A percentile compares a stretch with the other conserved stretches of the same genome.
phyloP scores from a whole-genome alignment of 2,888 invertebrate species.

The Nephrocerus scutellatus region DNA sequence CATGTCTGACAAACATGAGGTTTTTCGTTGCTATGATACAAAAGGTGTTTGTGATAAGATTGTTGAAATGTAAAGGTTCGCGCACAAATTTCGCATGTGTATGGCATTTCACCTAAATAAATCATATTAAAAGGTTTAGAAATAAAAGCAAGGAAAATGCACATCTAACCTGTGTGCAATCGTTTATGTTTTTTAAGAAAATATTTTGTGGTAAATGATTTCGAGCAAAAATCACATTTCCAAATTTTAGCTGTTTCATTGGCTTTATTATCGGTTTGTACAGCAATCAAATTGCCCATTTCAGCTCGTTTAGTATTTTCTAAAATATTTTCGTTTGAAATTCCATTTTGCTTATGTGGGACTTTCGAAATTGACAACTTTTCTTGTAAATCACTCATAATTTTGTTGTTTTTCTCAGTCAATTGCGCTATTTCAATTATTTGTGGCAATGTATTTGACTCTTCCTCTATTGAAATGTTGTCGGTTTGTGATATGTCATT shows the following conservation, averaged over 20 bases:
- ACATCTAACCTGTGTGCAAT: constrained; percentile 65
- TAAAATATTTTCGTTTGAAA: too few relatives aligned
- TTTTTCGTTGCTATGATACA: constrained; percentile 81
- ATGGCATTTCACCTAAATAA: constrained; percentile 75
- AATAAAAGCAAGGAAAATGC: neutral
- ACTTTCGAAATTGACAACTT: too few relatives aligned
- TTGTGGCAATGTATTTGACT: too few relatives aligned
- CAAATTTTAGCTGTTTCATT: constrained; percentile 65
- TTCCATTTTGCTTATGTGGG: too few relatives aligned
- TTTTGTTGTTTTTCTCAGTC: too few relatives aligned
- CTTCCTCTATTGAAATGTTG: too few relatives aligned
- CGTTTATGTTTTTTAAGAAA: constrained; percentile 83
- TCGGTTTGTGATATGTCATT: too few relatives aligned
- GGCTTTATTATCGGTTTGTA: too few relatives aligned
- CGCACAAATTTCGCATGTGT: constrained; percentile 71
- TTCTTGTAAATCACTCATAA: too few relatives aligned
- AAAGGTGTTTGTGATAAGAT: constrained; percentile 79
- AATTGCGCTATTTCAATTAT: too few relatives aligned
- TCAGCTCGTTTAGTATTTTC: too few relatives aligned
- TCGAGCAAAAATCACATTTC: constrained; percentile 78
- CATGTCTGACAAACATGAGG: constrained; percentile 70
- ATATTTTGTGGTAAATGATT: constrained; percentile 82
- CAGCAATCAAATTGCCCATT: too few relatives aligned
- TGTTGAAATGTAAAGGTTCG: constrained; percentile 86
- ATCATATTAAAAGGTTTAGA: neutral